Conservation (phyloP, 2,888 invertebrate species). For the Helobdella robusta region DNA sequence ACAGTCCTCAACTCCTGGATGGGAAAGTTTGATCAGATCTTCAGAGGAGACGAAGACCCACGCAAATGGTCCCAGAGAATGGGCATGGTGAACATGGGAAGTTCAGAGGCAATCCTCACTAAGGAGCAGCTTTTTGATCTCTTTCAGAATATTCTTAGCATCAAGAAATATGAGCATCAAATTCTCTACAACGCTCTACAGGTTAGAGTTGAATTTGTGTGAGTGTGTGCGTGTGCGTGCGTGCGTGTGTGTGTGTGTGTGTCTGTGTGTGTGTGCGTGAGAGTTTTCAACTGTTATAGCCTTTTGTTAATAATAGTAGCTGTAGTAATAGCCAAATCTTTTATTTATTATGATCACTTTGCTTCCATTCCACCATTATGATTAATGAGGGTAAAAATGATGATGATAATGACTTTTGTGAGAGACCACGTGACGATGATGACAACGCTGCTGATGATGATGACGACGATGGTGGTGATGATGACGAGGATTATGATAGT, state of each 20-base stretch:
- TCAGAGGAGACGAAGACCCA: slow-evolving; percentile 57
- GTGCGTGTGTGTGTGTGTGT: neutral
- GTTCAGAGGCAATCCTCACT: slow-evolving; percentile 75
- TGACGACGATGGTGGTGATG: neutral
- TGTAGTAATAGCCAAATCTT: no score
- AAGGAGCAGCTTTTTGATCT: slow-evolving; percentile 99
- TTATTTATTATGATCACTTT: no score
- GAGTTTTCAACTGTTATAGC: neutral
- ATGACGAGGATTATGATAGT: neutral
- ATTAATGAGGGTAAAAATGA: neutral
- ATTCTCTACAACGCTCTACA: slow-evolving; percentile 93
- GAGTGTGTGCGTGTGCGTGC: neutral
- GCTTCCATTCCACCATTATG: neutral
- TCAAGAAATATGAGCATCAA: slow-evolving; percentile 99
- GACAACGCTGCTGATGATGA: neutral
- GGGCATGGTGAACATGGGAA: slow-evolving; percentile 40
- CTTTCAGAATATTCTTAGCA: slow-evolving; percentile 96
- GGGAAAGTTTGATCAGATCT: slow-evolving; percentile 94
- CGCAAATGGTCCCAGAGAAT: slow-evolving; percentile 57
- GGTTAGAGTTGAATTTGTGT: slow-evolving; percentile 52
- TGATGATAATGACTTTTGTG: neutral
- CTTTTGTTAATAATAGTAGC: no score
- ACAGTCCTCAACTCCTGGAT: slow-evolving; percentile 98
- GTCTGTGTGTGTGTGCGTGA: neutral
- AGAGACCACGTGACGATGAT: neutral